Percentiles rank a stretch among this genome's conserved stretches.
phyloP scores from a whole-genome alignment of 2,113 vertebrate genomes.

The Elaphurus davidianus region DNA sequence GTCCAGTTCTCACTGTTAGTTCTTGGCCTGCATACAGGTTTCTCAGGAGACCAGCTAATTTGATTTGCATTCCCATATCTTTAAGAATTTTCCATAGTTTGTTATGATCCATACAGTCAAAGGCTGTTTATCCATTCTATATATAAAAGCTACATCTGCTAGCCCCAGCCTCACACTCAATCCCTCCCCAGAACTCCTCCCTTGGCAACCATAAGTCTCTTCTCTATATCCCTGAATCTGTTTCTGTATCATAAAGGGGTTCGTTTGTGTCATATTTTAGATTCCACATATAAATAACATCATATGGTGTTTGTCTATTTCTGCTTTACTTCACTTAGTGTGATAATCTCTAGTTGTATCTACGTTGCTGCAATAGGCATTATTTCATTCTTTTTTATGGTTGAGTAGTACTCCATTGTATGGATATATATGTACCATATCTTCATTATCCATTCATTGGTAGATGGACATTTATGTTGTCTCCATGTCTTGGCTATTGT shows the following conservation, averaged over 20 bases:
- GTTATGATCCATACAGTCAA: not conserved
- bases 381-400: not conserved
- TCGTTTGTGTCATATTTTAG: not conserved
- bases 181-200: not conserved
- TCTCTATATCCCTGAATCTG: not conserved
- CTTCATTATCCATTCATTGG: not conserved
- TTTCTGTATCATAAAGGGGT: not conserved
- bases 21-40: not conserved
- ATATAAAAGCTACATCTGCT: not conserved
- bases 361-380: not conserved
- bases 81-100: not conserved
- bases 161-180: not conserved
- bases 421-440: not conserved
- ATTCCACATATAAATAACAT: not conserved
- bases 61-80: not conserved
- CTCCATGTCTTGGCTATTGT: not conserved
- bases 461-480: not conserved
- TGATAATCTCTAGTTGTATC: not conserved
- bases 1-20: not conserved
- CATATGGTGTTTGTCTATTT: not conserved
- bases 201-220: not conserved
- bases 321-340: not conserved
- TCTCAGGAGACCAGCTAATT: not conserved
- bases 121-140: not conserved
- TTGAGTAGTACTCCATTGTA: not conserved